Evolutionary conservation across 92 coral and sea anemone genomes (phyloP).

Genomic region (Isaurus tuberculatus): DNA sequence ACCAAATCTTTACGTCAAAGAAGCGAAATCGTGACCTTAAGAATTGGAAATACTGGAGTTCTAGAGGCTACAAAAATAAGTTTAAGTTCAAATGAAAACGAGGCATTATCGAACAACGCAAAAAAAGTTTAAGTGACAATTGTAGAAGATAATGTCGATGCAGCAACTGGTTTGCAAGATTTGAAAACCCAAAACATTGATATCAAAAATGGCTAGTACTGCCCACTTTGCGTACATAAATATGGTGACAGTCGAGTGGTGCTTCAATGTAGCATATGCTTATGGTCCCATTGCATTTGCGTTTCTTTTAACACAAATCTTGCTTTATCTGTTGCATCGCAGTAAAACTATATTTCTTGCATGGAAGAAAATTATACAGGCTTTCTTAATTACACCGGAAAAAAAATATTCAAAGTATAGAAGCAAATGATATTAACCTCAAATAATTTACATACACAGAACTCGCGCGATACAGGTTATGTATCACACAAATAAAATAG

Average conservation of each 20-base stretch:
- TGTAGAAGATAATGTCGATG: not conserved
- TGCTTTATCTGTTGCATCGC: not conserved
- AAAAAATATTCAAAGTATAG: not conserved
- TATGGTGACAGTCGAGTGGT: conserved; percentile 1
- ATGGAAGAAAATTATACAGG: not conserved
- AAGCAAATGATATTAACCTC: not conserved
- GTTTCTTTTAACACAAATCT: not conserved
- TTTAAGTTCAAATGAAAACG: not conserved
- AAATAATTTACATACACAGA: not conserved
- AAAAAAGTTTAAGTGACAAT: not conserved
- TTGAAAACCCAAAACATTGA: not conserved
- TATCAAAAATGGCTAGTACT: not conserved
- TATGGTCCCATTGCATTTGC: not conserved
- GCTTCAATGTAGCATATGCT: conserved; percentile 8
- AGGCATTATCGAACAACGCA: not conserved
- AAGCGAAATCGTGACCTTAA: no score
- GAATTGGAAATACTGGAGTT: no score
- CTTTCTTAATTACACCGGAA: not conserved
- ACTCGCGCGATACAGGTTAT: not conserved
- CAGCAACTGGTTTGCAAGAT: not conserved
- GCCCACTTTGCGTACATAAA: not conserved
- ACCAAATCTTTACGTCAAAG: no score
- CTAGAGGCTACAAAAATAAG: no score
- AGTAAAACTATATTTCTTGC: not conserved
- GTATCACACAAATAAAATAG: not conserved